Evolutionary conservation across 2,888 invertebrate genomes (phyloP), one percentile per base, ranked within the genome.

Genomic region (Thymelicus acteon): DNA sequence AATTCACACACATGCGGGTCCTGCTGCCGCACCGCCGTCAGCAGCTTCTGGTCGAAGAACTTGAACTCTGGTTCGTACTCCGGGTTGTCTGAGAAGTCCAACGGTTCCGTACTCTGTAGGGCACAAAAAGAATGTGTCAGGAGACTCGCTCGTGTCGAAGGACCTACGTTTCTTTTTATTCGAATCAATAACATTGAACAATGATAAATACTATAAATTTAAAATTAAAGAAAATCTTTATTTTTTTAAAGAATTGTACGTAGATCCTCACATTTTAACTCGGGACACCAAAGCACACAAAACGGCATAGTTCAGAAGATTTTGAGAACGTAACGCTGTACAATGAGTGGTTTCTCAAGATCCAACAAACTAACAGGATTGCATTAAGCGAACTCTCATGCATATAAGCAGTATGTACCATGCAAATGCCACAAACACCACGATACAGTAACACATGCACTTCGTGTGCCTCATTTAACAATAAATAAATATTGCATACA

Each of bases 21-120:
- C 72, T 96, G 96, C 49, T 95, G 94, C 77, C 94, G 95, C 60
- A 99, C 97, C 13, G 98, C 97, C 72, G 98, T 97, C 80, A 98
- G 89, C 69, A 99, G 94, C 60, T 96, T 95, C 72, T 95, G 93
- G 93, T 99, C 99, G 92, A 97, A 99, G 95, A 99, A 99, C 83
- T 96, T 96, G 93, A 99, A 99, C 73, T 96, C 97, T 7, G 96
- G 95, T 90, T 99, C 99, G 88, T 97, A 97, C 87, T 98, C 97
- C 54, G 96, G 96, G 93, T 99, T 99, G 86, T 96, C 96, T n/a
- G 99, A 98, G 90, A 99, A 98, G 90, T 99, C 99, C 77, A 99
- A 92, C 61, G 96, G 96, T 80, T 97, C 96, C 57, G 96, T 95
- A 75, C 95, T 95, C 97, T 98, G 94, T 48, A 31, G 24, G n/a